These are phyloP conservation scores for Triops cancriformis DNA, from an alignment of 1,140 invertebrate species.

Conservation along the genomic window DNA sequence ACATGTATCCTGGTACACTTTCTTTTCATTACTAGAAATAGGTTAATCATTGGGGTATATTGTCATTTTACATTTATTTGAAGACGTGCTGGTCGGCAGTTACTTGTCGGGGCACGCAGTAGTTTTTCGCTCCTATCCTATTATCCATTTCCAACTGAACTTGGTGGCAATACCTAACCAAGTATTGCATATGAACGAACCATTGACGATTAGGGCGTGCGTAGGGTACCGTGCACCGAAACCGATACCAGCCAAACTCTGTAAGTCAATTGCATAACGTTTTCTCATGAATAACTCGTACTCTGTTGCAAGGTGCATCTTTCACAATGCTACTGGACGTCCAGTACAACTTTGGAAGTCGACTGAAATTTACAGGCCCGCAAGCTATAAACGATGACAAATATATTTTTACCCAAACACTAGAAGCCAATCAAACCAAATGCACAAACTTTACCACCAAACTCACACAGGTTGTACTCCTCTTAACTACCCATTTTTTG, in stretches of 20 bases:
- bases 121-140: not conserved
- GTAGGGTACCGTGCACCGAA: not conserved
- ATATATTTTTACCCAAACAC: not conserved
- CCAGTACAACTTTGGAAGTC: not conserved
- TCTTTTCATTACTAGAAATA: slow-evolving; percentile 22
- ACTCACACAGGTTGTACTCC: not conserved
- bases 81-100: slow-evolving; percentile 19
- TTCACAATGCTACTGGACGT: not conserved
- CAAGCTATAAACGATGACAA: not conserved
- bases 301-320: not conserved
- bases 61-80: slow-evolving; percentile 25
- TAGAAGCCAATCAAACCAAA: not conserved
- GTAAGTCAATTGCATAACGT: not conserved
- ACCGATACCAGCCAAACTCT: not conserved
- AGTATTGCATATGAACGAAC: not conserved
- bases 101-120: slow-evolving; percentile 17
- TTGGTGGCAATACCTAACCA: slow-evolving; percentile 1
- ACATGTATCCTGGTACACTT: slow-evolving; percentile 40
- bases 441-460: not conserved
- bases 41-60: no score
- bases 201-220: not conserved
- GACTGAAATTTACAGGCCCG: not conserved
- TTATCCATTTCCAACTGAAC: not conserved
- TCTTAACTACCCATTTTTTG: not conserved
- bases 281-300: no score